Base-by-base conservation (phyloP, 2,888 invertebrate species). In the Acleris sparsana region DNA sequence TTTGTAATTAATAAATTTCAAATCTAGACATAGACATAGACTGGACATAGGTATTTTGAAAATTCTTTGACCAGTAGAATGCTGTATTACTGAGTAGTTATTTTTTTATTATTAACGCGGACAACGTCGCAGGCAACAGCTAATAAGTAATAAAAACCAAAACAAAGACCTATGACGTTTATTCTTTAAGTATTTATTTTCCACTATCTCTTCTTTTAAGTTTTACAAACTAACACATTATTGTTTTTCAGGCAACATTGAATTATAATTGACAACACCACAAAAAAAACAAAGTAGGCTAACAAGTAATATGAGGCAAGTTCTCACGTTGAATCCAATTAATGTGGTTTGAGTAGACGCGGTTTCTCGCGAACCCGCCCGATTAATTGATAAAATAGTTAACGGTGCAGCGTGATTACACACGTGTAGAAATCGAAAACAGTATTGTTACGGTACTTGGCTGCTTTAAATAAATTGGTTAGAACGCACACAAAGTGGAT, bases 301-400 rank as follows among this genome's bases (percentile, higher is more conserved):
- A 63, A 48, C 55, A 46, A 48, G 49, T 55, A 44, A 29, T 17
- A 49, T 39, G 53, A 39, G 49, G 55, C 49, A 43, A 39, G 53
- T 63, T 65, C 65, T 61, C 65, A 65, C 65, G 65, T 22, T 52
- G 6, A 48, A 17, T 46, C 17, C 55, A 65, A 65, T 60, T 56
- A 61, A 39, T 43, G 43, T 22, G 56, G 16, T 51, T 44, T 29
- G 20, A 64, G 53, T 56, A 52, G 59, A 64, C 44, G 61, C 46
- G 44, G 49, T 56, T 44, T 61, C 61, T 51, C 55, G 44, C 44
- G 49, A 65, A 56, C 60, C 17, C 17, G 51, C 33, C 43, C 46
- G 46, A 46, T 61, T 56, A 51, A 65, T 65, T 61, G 51, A 51
- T 65, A 51, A 56, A 65, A 61, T 61, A 17, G 61, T 56, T 65